Base-by-base conservation (phyloP, 2,797 vertebrate genomes). In the Nothura maculosa region DNA sequence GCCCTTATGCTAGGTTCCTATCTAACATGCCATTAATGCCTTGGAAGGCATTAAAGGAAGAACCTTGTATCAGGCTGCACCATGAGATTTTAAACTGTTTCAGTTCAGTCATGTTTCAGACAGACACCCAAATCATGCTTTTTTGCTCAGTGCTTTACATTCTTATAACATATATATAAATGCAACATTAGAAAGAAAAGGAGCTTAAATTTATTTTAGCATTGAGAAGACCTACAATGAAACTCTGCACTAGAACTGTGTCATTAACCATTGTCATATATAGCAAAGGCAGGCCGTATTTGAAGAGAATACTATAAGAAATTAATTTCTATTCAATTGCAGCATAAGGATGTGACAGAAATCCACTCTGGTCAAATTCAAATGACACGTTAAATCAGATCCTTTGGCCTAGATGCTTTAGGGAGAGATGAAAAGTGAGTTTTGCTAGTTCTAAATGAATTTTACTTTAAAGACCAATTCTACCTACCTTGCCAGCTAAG, bases 401-500 rank as follows among this genome's bases (percentile, higher is more conserved):
- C 69, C 81, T 70, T 75, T 82, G 54, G 78, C 75, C 79, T n/a
- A 13, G 8, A 1, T 45, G 68, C 84, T 82, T 58, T 63, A 12
- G 43, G 52, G 57, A 58, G 13, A 24, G 3, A 5, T 2, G 1
- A 25, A 47, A 43, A 25, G 47, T 25, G 11, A 32, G 43, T 84
- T 63, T 45, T 9, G 76, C 60, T 27, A 34, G 17, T 63, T n/a
- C 7, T 3, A 36, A 47, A 85, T 55, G 47, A 36, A 57, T 79
- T 36, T 73, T 17, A 5, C 45, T 62, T 62, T 47, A 34, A 36
- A 89, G 30, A 45, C 15, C 32, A 54, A 81, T 61, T 7, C 72
- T 60, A 62, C 62, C 6, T 98, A 98, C 98, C 98, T 98, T 98
- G 98, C 98, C 98, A 98, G 93, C 96, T 98, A 87, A 98, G 98